phyloP scores from a whole-genome alignment of 2,113 vertebrate species.

The Numenius arquata region DNA sequence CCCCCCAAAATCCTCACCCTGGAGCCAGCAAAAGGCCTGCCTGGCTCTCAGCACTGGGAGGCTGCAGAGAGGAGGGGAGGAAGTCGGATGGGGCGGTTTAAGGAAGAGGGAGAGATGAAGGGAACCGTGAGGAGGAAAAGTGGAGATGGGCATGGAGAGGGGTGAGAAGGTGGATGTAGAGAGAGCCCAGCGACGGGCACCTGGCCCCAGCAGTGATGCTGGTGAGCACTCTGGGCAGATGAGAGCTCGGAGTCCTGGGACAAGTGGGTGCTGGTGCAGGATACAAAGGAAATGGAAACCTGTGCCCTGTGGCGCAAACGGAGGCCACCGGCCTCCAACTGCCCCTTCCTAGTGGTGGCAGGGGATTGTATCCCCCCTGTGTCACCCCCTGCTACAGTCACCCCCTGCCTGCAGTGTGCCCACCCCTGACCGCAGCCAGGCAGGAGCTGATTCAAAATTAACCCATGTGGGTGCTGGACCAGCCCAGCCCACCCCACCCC shows the following conservation, averaged over 20 bases:
- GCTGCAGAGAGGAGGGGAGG: not conserved
- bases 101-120: not conserved
- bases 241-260: not conserved
- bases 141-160: not conserved
- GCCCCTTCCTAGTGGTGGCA: not conserved
- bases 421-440: rapidly evolving
- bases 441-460: rapidly evolving
- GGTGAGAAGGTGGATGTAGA: not conserved
- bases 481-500: not conserved
- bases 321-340: not conserved
- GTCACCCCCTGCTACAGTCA: rapidly evolving
- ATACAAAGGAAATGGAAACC: not conserved
- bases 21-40: not conserved
- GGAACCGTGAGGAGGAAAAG: not conserved
- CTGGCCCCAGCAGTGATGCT: rapidly evolving
- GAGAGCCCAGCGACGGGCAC: not conserved
- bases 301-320: rapidly evolving
- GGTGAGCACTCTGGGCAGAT: rapidly evolving
- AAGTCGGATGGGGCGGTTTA: rapidly evolving
- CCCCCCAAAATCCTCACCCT: not conserved
- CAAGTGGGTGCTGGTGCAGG: rapidly evolving
- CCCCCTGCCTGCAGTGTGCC: not conserved
- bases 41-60: not conserved
- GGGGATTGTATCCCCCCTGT: not conserved
- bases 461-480: not conserved